Percentiles rank a stretch among this genome's conserved stretches.
Conservation (phyloP, 1,140 invertebrate genomes). For the Carposina sasakii region DNA sequence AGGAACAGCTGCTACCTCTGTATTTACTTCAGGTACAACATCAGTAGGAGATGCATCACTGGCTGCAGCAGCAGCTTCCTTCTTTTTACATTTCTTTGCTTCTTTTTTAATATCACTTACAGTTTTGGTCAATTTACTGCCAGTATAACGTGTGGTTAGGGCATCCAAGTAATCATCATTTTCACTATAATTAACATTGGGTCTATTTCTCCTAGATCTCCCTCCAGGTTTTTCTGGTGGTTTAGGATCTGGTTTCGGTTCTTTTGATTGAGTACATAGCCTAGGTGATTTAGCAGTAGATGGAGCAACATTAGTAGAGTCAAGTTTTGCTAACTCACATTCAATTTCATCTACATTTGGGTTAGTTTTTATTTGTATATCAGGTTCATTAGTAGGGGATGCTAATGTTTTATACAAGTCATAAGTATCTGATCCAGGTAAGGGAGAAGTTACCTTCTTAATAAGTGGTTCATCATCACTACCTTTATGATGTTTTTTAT, state of each 20-base stretch:
- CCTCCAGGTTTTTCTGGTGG: constrained; percentile 51
- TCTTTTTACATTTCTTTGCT: constrained; percentile 47
- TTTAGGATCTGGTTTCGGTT: constrained; percentile 57
- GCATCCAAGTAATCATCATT: constrained; percentile 66
- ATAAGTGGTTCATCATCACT: constrained; percentile 50
- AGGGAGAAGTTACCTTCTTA: constrained; percentile 70
- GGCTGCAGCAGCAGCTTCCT: constrained; percentile 27
- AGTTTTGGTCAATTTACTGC: constrained; percentile 46
- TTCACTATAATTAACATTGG: constrained; percentile 71
- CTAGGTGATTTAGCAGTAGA: constrained; percentile 37
- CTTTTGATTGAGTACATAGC: constrained; percentile 46
- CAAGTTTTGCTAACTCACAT: constrained; percentile 51
- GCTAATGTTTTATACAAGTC: constrained; percentile 68
- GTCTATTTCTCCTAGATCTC: constrained; percentile 64
- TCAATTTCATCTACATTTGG: constrained; percentile 49
- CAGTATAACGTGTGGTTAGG: constrained; percentile 37
- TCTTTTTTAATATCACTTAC: constrained; percentile 60
- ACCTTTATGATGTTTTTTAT: constrained; percentile 60
- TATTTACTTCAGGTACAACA: constrained; percentile 27
- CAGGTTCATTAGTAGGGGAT: constrained; percentile 48
- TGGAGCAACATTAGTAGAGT: constrained; percentile 42
- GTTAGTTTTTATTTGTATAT: constrained; percentile 34
- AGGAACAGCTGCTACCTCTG: too few species aligned
- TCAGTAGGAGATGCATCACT: constrained; percentile 27
- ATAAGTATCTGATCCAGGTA: constrained; percentile 67